Percentiles rank a stretch among this genome's conserved stretches.
These are phyloP conservation scores for Catocala nupta DNA, from an alignment of 2,888 invertebrate genomes.

Conservation along the genomic window DNA sequence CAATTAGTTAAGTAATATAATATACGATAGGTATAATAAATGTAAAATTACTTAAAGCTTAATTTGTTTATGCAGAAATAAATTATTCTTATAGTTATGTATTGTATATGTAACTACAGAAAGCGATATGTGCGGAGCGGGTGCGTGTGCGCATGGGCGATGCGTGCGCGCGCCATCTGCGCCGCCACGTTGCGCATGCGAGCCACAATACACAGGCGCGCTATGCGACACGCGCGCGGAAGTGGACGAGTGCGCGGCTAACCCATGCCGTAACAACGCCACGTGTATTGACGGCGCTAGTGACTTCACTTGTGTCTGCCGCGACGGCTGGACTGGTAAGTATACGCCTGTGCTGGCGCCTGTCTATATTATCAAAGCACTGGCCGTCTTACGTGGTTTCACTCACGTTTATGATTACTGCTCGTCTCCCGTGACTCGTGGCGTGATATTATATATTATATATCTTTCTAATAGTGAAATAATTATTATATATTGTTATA, in stretches of 20 bases:
- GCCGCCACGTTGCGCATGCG: slow-evolving; percentile 57
- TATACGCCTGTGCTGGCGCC: neutral
- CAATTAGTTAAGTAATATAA: too few species aligned
- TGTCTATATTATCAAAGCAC: too few species aligned
- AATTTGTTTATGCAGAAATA: too few species aligned
- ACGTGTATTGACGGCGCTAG: slow-evolving; percentile 92
- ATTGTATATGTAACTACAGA: slow-evolving; percentile 21
- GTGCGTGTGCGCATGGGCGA: slow-evolving; percentile 82
- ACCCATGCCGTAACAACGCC: slow-evolving; percentile 91
- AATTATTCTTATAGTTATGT: too few species aligned
- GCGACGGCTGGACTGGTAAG: slow-evolving; percentile 91
- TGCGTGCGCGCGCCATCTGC: slow-evolving; percentile 66
- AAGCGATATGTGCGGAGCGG: slow-evolving; percentile 52
- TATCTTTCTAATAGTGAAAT: too few species aligned
- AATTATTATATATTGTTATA: too few species aligned
- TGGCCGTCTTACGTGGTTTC: too few species aligned
- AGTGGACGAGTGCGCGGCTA: slow-evolving; percentile 87
- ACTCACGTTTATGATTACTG: too few species aligned
- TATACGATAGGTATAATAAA: too few species aligned
- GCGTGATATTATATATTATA: too few species aligned
- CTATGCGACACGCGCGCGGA: slow-evolving; percentile 67
- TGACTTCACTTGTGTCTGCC: slow-evolving; percentile 92
- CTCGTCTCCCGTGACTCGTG: too few species aligned
- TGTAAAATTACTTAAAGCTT: too few species aligned
- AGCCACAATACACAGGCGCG: slow-evolving; percentile 22